Evolutionary conservation across 2,888 invertebrate genomes (phyloP), one percentile per base, ranked within the genome.

Genomic region (Acronicta aceris): DNA sequence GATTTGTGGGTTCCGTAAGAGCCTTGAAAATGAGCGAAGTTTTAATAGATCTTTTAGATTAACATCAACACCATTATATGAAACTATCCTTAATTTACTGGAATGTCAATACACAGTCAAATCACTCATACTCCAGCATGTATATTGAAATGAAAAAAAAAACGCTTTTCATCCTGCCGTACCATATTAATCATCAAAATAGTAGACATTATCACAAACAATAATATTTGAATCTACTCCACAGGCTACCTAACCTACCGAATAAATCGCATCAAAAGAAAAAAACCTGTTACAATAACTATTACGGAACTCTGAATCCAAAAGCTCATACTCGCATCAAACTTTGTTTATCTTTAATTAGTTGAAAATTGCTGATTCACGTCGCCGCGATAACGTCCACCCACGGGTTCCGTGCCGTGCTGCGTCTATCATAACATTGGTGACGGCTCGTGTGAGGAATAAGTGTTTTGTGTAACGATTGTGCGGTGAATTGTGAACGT

Each of bases 321-420:
- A 67, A 74, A 68, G 65, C 70, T 63, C 52, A 59, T 55, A 66
- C 75, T 82, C 80, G 81, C 86, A 84, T 88, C 87, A 79, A 82
- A 78, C 78, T 81, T 88, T 92, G 89, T 92, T 91, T 90, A 87
- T 89, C 84, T 89, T 89, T 89, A 88, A 91, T 90, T 89, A 89
- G 86, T 86, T 81, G 67, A 75, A 84, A 89, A 87, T 84, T 83
- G 90, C 89, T 90, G 88, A 90, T 84, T 90, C 90, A 91, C 80
- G 74, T 77, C 75, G 74, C 81, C 57, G 79, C 79, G 86, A 87
- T 88, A 87, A 83, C 74, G 79, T 74, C 58, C 79, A 71, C 78
- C 74, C 74, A 74, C 80, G 40, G 17, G 40, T 58, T 57, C 59
- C 59, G 51, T 76, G 62, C 53, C 55, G 52, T 33, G 30, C 41